A percentile compares a stretch with the other conserved stretches of the same genome.
These are phyloP conservation scores for Elephas maximus DNA, from an alignment of 2,113 vertebrate genomes.

Conservation along the genomic window DNA sequence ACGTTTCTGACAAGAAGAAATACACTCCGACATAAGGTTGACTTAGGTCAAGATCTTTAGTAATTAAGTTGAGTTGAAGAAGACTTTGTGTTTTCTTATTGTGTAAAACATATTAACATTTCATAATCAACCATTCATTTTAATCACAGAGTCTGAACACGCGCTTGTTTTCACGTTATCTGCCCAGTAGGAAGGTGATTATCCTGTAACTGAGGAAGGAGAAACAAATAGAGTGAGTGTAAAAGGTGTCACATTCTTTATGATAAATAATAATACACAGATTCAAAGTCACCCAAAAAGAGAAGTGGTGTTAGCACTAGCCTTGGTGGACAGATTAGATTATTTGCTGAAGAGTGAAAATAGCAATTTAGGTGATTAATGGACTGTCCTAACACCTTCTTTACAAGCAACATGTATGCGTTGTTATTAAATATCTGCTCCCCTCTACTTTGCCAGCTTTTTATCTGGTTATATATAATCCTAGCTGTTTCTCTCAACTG, in stretches of 20 bases:
- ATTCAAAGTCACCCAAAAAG: conserved; percentile 37
- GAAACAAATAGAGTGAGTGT: conserved; percentile 57
- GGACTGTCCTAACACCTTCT: rapidly evolving
- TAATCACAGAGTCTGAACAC: not conserved
- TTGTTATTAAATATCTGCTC: conserved; percentile 59
- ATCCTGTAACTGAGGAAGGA: not conserved
- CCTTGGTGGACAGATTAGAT: not conserved
- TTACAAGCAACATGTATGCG: not conserved
- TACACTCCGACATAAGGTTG: conserved; percentile 65
- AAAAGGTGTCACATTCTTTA: conserved; percentile 28
- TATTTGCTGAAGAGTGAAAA: conserved; percentile 35
- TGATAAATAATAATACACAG: not conserved
- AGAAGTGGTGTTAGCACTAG: not conserved
- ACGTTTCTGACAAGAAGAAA: conserved; percentile 77
- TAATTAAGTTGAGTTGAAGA: conserved; percentile 67
- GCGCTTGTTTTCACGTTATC: not conserved
- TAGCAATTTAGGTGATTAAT: not conserved
- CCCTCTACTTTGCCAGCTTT: not conserved
- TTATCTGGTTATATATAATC: not conserved
- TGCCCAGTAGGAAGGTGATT: conserved; percentile 50
- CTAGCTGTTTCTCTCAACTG: not conserved
- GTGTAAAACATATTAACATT: not conserved
- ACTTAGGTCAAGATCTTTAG: conserved; percentile 65
- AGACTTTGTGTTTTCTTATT: conserved; percentile 57
- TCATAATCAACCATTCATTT: not conserved